These are phyloP conservation scores for Sebastes minor DNA, from an alignment of 2,797 vertebrate species.

Conservation along the genomic window DNA sequence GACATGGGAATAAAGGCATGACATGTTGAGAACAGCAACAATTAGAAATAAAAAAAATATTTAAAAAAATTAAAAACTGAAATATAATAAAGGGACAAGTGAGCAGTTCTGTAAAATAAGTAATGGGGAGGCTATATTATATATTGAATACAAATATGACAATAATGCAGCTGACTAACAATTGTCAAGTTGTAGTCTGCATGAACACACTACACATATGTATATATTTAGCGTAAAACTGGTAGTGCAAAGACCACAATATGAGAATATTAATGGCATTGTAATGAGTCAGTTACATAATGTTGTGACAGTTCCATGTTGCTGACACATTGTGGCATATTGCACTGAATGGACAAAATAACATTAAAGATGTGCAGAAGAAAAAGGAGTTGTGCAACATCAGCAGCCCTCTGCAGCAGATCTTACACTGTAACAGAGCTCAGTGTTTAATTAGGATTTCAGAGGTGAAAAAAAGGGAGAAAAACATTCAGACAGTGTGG, in stretches of 20 bases:
- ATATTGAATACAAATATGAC: neutral
- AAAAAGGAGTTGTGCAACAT: neutral
- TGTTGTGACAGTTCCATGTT: neutral
- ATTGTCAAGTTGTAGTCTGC: neutral
- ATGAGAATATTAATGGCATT: neutral
- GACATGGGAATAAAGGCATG: neutral
- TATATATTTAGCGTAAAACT: neutral
- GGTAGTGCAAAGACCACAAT: neutral
- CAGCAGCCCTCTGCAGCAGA: slow-evolving; percentile 11
- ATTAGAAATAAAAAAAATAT: neutral
- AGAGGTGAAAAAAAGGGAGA: neutral
- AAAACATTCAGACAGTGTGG: slow-evolving; percentile 1
- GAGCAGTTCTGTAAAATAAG: neutral
- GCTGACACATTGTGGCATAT: neutral
- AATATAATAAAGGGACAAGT: neutral
- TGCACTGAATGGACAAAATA: neutral
- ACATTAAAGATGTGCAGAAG: neutral
- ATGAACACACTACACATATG: neutral
- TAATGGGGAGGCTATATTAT: neutral
- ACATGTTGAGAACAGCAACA: neutral
- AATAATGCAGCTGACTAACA: neutral
- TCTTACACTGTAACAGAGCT: neutral
- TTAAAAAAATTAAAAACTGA: neutral
- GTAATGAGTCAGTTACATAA: neutral
- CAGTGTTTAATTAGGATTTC: slow-evolving; percentile 12